Percentiles rank a stretch among this genome's conserved stretches.
These are phyloP conservation scores for Drosophila lowei DNA, from an alignment of 1,140 invertebrate species.

Conservation along the genomic window DNA sequence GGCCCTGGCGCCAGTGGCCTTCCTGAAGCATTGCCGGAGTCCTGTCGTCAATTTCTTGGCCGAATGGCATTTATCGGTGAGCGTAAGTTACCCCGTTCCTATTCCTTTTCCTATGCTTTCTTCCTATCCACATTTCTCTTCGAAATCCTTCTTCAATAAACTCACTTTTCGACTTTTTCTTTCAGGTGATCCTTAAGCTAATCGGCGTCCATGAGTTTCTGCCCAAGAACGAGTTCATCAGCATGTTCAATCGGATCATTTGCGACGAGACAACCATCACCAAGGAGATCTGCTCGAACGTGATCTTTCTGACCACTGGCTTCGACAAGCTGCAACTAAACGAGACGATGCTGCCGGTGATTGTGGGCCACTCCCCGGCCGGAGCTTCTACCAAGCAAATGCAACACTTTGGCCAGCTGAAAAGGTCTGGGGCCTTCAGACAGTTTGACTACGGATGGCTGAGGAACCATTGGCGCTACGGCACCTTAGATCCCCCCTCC, in stretches of 20 bases:
- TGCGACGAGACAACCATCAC: constrained; percentile 83
- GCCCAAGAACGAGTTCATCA: constrained; percentile 83
- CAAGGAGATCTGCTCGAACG: constrained; percentile 85
- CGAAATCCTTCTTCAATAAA: neutral
- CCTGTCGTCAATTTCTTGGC: constrained; percentile 75
- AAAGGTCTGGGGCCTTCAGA: constrained; percentile 83
- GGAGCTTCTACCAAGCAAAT: constrained; percentile 91
- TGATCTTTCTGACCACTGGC: constrained; percentile 85
- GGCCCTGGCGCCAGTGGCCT: constrained; percentile 86
- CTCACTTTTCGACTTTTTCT: neutral
- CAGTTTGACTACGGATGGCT: constrained; percentile 83
- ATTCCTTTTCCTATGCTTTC: constrained; percentile 2
- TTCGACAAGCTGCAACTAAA: constrained; percentile 85
- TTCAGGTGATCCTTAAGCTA: constrained; percentile 68
- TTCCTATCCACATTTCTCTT: neutral
- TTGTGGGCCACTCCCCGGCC: constrained; percentile 90
- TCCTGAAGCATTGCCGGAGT: constrained; percentile 79
- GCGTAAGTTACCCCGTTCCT: constrained; percentile 64
- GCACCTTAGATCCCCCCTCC: constrained; percentile 84
- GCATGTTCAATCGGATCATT: constrained; percentile 76
- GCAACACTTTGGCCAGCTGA: constrained; percentile 87
- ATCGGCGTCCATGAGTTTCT: constrained; percentile 86
- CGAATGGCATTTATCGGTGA: constrained; percentile 67
- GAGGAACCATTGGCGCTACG: constrained; percentile 83
- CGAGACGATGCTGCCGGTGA: constrained; percentile 87